Conservation (phyloP, 2,888 invertebrate species). For the Pseudococcus longispinus region DNA sequence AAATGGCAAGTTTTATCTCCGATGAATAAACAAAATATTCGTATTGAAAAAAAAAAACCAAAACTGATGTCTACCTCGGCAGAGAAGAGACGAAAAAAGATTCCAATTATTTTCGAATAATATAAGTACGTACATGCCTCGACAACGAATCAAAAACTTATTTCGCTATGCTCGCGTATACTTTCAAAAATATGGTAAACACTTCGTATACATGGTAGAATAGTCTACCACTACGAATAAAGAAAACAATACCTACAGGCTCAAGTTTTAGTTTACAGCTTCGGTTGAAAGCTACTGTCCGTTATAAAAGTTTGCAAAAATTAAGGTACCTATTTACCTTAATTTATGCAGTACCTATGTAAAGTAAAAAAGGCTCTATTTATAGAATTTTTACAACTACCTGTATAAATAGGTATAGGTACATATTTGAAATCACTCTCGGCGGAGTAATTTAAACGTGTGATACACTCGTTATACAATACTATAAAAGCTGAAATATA, state of each 20-base stretch:
- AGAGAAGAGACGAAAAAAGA: background rate
- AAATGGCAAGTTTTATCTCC: background rate
- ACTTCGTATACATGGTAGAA: no score
- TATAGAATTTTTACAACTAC: background rate
- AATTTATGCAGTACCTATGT: background rate
- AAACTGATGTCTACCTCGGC: background rate
- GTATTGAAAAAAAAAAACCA: background rate
- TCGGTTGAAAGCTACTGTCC: background rate
- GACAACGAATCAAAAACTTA: background rate
- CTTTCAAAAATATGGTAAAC: background rate
- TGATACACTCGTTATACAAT: conserved; percentile 20
- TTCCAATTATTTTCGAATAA: background rate
- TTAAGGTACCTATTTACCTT: background rate
- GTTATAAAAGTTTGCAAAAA: background rate
- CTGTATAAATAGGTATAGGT: background rate
- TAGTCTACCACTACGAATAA: no score
- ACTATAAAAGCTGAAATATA: conserved; percentile 31
- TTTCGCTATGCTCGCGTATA: background rate
- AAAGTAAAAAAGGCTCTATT: background rate
- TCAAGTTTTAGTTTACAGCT: background rate
- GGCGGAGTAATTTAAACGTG: conserved; percentile 1
- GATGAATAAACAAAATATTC: background rate
- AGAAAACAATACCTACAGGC: background rate
- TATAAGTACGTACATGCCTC: background rate
- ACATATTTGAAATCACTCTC: conserved; percentile 24